Evolutionary conservation across 1,140 invertebrate genomes (phyloP).

Genomic region (Ceratina calcarata): DNA sequence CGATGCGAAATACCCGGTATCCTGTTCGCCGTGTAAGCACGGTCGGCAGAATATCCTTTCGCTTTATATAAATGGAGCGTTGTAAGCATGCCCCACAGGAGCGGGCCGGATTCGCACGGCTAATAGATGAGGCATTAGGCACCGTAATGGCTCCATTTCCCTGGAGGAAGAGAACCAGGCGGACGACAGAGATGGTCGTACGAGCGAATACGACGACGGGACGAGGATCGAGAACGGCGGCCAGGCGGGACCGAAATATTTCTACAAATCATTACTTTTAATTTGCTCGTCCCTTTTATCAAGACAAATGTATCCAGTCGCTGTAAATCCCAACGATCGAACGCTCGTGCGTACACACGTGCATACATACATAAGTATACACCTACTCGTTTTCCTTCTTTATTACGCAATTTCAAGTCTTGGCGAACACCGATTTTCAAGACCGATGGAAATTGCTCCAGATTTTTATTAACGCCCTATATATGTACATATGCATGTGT

Average conservation of each 20-base stretch:
- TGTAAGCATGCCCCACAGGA: conserved; percentile 78
- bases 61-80: conserved; percentile 76
- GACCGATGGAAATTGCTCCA: too few species aligned
- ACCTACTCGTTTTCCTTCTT: background rate
- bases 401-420: too few species aligned
- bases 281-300: conserved; percentile 79
- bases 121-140: conserved; percentile 78
- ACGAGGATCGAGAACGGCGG: background rate
- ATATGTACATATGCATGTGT: background rate
- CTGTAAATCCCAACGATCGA: conserved; percentile 20
- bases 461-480: too few species aligned
- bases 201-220: background rate
- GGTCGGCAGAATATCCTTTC: conserved; percentile 71
- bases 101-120: conserved; percentile 72
- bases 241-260: conserved; percentile 73
- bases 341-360: background rate
- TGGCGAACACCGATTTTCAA: too few species aligned
- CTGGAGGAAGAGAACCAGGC: conserved; percentile 58
- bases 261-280: conserved; percentile 82
- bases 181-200: background rate
- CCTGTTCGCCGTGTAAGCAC: conserved; percentile 50
- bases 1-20: background rate
- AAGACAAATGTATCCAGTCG: conserved; percentile 72
- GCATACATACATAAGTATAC: background rate
- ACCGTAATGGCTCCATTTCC: conserved; percentile 76